phyloP scores from a whole-genome alignment of 2,888 invertebrate genomes.

The Chrysolina haemoptera region DNA sequence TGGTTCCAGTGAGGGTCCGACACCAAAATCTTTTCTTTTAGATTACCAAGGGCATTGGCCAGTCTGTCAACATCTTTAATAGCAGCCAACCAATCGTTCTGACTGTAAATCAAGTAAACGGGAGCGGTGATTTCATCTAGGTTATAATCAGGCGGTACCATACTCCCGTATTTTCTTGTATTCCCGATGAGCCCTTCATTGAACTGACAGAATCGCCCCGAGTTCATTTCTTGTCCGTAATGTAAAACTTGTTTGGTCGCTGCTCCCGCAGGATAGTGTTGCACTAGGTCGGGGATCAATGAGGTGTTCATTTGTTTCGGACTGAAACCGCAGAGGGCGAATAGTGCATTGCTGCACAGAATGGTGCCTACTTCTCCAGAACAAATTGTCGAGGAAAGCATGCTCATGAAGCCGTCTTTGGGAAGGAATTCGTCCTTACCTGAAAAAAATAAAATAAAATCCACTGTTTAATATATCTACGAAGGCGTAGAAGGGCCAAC shows the following conservation, averaged over 20 bases:
- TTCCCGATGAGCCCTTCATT: conserved; percentile 70
- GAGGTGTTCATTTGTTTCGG: conserved; percentile 61
- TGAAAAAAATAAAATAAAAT: background rate
- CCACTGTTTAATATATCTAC: too few relatives aligned
- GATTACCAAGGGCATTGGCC: conserved; percentile 63
- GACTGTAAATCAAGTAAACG: conserved; percentile 69
- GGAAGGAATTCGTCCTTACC: conserved; percentile 75
- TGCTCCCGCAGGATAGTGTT: conserved; percentile 61
- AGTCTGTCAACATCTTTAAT: conserved; percentile 54
- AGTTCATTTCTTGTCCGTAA: conserved; percentile 77
- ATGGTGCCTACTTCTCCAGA: conserved; percentile 32
- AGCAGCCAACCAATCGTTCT: conserved; percentile 71
- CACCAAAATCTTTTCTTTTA: conserved; percentile 57
- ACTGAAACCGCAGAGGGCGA: conserved; percentile 63
- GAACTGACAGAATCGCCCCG: conserved; percentile 70
- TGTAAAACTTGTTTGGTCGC: conserved; percentile 81
- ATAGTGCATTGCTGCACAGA: conserved; percentile 61
- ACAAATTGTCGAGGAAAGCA: conserved; percentile 33
- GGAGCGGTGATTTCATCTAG: conserved; percentile 67
- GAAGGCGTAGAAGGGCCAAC: too few relatives aligned
- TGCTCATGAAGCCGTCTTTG: conserved; percentile 70
- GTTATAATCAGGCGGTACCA: conserved; percentile 68
- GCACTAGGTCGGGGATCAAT: conserved; percentile 54
- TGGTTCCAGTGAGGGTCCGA: conserved; percentile 63
- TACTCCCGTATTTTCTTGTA: conserved; percentile 60